Evolutionary conservation across 2,113 vertebrate genomes (phyloP).

Genomic region (Chloebia gouldiae): DNA sequence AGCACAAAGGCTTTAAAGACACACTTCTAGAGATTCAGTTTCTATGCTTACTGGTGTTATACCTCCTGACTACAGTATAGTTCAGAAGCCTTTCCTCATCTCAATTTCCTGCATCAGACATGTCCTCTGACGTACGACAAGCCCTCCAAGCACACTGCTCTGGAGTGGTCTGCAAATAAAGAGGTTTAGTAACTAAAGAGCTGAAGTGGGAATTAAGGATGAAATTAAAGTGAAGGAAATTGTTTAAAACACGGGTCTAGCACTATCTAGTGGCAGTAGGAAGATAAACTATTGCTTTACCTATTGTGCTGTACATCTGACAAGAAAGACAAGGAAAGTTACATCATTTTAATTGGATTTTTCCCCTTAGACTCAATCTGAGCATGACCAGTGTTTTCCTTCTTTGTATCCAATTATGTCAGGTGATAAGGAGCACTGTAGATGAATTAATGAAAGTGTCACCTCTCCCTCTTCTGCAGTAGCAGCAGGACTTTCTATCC

Average conservation of each 20-base stretch:
- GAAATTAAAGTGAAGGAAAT: not conserved
- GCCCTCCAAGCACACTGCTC: conserved; percentile 18
- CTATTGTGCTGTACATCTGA: not conserved
- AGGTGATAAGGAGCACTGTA: not conserved
- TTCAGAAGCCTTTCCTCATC: not conserved
- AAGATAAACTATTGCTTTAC: not conserved
- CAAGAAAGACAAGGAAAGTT: not conserved
- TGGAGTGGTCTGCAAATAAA: conserved; percentile 30
- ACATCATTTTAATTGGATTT: not conserved
- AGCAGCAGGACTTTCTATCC: not conserved
- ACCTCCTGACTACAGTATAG: conserved; percentile 1
- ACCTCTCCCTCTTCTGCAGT: not conserved
- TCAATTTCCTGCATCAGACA: conserved; percentile 11
- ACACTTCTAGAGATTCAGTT: not conserved
- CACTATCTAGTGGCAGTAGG: conserved; percentile 41
- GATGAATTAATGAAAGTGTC: not conserved
- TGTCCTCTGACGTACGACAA: not conserved
- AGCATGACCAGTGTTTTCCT: not conserved
- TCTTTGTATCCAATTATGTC: not conserved
- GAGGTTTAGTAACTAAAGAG: not conserved
- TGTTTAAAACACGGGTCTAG: conserved; percentile 24
- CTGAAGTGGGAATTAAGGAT: not conserved
- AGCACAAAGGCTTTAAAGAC: not conserved
- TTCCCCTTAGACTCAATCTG: not conserved
- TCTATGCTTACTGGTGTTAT: not conserved